These are phyloP conservation scores for Baryphthengus martii DNA, from an alignment of 2,113 vertebrate species.

Conservation along the genomic window DNA sequence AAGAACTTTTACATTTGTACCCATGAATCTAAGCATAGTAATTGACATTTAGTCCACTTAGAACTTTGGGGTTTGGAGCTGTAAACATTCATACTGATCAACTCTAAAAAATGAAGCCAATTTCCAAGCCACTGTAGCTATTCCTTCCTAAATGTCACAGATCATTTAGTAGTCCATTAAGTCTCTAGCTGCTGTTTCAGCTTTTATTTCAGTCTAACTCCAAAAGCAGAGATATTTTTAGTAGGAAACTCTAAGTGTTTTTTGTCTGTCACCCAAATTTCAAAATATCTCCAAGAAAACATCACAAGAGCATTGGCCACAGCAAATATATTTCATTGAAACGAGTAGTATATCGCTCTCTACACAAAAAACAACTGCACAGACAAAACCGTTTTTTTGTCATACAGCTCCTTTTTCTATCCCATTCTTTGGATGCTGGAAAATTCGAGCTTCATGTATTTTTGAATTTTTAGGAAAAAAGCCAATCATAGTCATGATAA, in stretches of 20 bases:
- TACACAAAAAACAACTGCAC: not conserved
- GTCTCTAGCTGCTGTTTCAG: not conserved
- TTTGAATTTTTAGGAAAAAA: not conserved
- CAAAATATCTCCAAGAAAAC: not conserved
- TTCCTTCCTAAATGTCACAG: not conserved
- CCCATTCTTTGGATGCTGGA: not conserved
- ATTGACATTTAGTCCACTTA: not conserved
- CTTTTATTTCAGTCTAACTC: not conserved
- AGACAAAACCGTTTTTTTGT: not conserved
- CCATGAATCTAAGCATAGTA: not conserved
- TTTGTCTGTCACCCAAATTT: not conserved
- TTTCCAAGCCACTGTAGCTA: not conserved
- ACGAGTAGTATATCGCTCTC: not conserved
- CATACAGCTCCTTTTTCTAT: not conserved
- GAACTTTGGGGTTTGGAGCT: not conserved
- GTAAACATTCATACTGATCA: not conserved
- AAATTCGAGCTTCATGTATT: not conserved
- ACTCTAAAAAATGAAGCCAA: not conserved
- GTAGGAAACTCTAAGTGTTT: not conserved
- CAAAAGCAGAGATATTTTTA: not conserved
- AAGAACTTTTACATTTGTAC: not conserved
- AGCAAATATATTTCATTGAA: not conserved
- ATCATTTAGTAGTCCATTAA: not conserved
- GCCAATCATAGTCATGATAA: not conserved
- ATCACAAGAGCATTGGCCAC: not conserved